These are phyloP conservation scores for Upupa epops DNA, from an alignment of 2,113 vertebrate species.

Conservation along the genomic window DNA sequence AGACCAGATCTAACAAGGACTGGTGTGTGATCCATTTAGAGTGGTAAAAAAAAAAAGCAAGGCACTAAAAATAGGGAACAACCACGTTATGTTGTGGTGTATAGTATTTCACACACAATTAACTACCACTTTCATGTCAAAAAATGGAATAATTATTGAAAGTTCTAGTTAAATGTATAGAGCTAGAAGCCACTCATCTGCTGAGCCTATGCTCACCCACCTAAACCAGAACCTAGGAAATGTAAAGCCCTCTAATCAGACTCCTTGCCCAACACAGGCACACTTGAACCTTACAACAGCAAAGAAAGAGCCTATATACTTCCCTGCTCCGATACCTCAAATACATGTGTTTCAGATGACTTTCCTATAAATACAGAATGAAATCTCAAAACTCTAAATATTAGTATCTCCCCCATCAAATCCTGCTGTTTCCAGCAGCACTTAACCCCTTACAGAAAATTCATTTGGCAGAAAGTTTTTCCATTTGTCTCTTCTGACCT, in stretches of 20 bases:
- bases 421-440: not conserved
- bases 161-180: not conserved
- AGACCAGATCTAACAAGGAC: not conserved
- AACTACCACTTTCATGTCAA: not conserved
- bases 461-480: too few relatives aligned
- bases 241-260: not conserved
- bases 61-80: not conserved
- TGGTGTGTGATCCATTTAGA: rapidly evolving
- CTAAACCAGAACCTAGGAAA: not conserved
- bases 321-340: rapidly evolving
- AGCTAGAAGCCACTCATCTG: not conserved
- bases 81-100: too few relatives aligned
- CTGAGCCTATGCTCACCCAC: not conserved
- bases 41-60: not conserved
- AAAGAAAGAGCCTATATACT: not conserved
- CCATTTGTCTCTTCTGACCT: not conserved
- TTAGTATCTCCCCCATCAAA: not conserved
- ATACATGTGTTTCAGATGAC: not conserved
- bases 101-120: not conserved
- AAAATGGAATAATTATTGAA: not conserved
- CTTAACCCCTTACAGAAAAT: too few relatives aligned
- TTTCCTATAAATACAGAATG: not conserved
- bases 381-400: not conserved
- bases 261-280: not conserved
- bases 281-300: not conserved